phyloP scores from a whole-genome alignment of 2,888 invertebrate species.

The Rhogogaster chlorosoma region DNA sequence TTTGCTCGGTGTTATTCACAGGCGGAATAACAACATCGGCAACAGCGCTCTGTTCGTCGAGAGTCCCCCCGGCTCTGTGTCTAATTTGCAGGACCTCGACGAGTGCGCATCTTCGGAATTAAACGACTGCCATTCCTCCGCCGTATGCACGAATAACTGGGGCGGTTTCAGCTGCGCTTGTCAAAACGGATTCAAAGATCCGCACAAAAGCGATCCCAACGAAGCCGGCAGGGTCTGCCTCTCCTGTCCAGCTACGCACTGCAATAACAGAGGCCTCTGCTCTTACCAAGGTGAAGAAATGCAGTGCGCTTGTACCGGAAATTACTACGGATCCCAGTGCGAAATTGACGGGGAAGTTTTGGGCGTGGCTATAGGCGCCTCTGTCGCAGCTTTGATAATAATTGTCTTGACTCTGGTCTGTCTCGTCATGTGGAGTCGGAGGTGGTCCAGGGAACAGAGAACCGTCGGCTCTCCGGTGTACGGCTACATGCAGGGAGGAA shows the following conservation, averaged over 20 bases:
- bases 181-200: slow-evolving; percentile 87
- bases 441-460: slow-evolving; percentile 95
- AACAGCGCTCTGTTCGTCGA: slow-evolving; percentile 92
- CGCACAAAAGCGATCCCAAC: slow-evolving; percentile 84
- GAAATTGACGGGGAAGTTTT: slow-evolving; percentile 96
- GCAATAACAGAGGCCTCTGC: slow-evolving; percentile 93
- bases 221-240: slow-evolving; percentile 88
- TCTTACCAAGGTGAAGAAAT: slow-evolving; percentile 88
- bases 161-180: slow-evolving; percentile 91
- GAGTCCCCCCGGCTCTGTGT: slow-evolving; percentile 88
- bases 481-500: slow-evolving; percentile 87
- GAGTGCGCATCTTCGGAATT: slow-evolving; percentile 91
- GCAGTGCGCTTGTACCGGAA: slow-evolving; percentile 89
- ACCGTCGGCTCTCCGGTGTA: slow-evolving; percentile 91
- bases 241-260: slow-evolving; percentile 88
- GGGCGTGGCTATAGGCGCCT: slow-evolving; percentile 94
- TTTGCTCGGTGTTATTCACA: slow-evolving; percentile 89
- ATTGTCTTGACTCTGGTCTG: slow-evolving; percentile 93
- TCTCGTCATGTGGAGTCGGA: slow-evolving; percentile 94
- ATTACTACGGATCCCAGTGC: slow-evolving; percentile 93
- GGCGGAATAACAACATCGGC: slow-evolving; percentile 93
- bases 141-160: slow-evolving; percentile 90
- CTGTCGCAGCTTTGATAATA: slow-evolving; percentile 92
- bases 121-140: slow-evolving; percentile 91
- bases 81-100: slow-evolving; percentile 89